Evolutionary conservation across 2,113 vertebrate genomes (phyloP).

Genomic region (Myiagra hebetior): DNA sequence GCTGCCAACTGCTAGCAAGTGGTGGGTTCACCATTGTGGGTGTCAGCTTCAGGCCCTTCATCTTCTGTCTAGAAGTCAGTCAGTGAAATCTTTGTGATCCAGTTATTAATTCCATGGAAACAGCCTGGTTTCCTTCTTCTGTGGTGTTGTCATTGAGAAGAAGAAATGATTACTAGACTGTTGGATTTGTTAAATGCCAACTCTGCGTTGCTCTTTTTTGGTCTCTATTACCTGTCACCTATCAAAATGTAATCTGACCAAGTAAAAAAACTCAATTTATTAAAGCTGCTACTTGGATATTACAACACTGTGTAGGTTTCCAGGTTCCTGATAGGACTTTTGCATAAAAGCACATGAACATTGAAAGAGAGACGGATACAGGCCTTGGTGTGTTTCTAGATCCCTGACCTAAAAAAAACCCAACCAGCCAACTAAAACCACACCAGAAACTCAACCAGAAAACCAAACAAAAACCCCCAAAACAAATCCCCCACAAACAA

Average conservation of each 20-base stretch:
- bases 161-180: not conserved
- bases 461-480: not conserved
- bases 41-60: not conserved
- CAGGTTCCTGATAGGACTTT: not conserved
- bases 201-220: not conserved
- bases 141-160: not conserved
- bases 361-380: not conserved
- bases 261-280: not conserved
- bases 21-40: not conserved
- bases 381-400: not conserved
- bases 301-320: not conserved
- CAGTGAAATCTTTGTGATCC: not conserved
- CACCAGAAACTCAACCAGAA: not conserved
- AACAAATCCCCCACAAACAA: not conserved
- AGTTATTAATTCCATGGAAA: not conserved
- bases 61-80: not conserved
- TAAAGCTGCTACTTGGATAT: not conserved
- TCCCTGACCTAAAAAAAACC: not conserved
- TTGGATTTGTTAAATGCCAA: conserved; percentile 5
- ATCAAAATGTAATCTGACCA: not conserved
- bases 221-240: not conserved
- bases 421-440: not conserved
- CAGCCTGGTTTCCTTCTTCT: not conserved
- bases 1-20: not conserved
- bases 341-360: not conserved